phyloP scores from a whole-genome alignment of 2,797 vertebrate genomes.

The Novumbra hubbsi region DNA sequence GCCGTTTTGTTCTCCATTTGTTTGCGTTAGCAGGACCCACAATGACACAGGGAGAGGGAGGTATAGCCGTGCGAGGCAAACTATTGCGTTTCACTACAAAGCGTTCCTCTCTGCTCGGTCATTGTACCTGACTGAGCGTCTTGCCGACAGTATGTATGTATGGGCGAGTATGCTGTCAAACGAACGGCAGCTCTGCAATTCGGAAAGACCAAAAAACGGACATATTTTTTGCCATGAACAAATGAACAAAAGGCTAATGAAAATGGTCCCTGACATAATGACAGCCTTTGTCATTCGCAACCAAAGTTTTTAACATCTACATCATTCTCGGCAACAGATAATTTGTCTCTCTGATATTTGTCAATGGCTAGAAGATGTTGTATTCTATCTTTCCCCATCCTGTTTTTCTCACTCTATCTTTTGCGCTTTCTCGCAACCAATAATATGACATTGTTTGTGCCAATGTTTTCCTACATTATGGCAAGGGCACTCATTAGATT shows the following conservation, averaged over 20 bases:
- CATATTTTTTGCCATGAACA: neutral
- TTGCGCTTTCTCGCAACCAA: neutral
- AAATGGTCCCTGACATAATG: neutral
- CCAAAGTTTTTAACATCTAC: neutral
- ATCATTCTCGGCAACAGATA: neutral
- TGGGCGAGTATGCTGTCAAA: neutral
- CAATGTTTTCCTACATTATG: slow-evolving; percentile 1
- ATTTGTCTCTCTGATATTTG: neutral
- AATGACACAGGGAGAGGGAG: neutral
- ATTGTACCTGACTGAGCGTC: neutral
- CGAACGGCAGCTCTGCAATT: neutral
- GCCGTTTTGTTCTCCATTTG: slow-evolving; percentile 15
- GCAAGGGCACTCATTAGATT: neutral
- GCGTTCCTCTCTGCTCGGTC: neutral
- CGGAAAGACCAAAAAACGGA: neutral
- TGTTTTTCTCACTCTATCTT: neutral
- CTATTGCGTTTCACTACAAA: neutral
- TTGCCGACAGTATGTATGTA: neutral
- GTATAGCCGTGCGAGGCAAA: neutral
- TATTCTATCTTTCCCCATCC: too few relatives aligned
- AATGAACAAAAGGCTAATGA: neutral
- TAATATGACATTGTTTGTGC: slow-evolving; percentile 32
- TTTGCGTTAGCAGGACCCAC: slow-evolving; percentile 11
- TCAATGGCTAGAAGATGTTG: neutral
- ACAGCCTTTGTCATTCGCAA: neutral